Percentiles rank a stretch among this genome's conserved stretches.
phyloP scores from a whole-genome alignment of 2,113 vertebrate genomes.

The Callorhinus ursinus region DNA sequence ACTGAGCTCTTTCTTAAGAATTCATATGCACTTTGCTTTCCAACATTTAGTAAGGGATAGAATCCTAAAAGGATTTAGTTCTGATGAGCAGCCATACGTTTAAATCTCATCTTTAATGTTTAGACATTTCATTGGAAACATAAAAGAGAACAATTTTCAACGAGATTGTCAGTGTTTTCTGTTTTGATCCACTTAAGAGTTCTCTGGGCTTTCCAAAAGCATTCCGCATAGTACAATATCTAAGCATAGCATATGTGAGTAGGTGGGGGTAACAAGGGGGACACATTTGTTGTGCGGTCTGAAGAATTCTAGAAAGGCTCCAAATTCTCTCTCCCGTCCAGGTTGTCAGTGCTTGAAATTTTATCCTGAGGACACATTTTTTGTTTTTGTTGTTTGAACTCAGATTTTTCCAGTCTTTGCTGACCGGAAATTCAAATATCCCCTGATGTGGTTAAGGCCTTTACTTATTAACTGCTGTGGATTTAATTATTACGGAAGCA shows the following conservation, averaged over 20 bases:
- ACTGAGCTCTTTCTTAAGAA: background rate
- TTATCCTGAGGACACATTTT: background rate
- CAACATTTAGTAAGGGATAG: background rate
- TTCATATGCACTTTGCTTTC: background rate
- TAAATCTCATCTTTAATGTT: conserved; percentile 4
- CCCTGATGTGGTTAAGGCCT: background rate
- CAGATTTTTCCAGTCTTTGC: background rate
- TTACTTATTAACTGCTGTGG: background rate
- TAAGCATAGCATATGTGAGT: background rate
- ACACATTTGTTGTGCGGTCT: background rate
- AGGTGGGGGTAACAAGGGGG: too few relatives aligned
- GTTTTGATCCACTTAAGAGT: background rate
- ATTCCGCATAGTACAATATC: background rate
- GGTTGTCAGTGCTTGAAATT: background rate
- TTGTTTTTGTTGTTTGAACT: background rate
- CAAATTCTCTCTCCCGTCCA: background rate
- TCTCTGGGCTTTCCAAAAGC: background rate
- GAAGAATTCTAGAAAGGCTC: background rate
- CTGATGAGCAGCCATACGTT: background rate
- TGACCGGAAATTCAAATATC: conserved; percentile 4
- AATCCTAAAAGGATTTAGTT: background rate
- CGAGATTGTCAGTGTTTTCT: background rate
- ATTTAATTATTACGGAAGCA: background rate
- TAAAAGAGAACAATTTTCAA: background rate
- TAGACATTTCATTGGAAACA: conserved; percentile 4